Conservation (phyloP, 2,888 invertebrate species). For the Drosophila crucigera region DNA sequence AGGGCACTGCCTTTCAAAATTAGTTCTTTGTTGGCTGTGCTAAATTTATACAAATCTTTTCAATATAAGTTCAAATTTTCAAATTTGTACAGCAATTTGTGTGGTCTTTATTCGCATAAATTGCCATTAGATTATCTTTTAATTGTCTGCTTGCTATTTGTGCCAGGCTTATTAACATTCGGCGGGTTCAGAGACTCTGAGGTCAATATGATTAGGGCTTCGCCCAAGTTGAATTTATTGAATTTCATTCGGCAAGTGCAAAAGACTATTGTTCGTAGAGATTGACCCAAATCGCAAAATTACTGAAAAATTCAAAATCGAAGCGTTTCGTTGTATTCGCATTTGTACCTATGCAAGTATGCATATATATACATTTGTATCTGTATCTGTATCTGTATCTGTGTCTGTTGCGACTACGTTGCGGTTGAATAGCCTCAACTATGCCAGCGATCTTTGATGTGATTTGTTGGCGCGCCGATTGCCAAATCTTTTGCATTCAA, state of each 20-base stretch:
- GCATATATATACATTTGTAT: constrained; percentile 17
- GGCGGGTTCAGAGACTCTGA: constrained; percentile 40
- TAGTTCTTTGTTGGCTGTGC: too few relatives aligned
- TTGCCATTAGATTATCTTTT: constrained; percentile 47
- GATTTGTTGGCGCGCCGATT: constrained; percentile 60
- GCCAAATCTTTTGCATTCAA: constrained; percentile 76
- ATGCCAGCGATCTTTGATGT: constrained; percentile 72
- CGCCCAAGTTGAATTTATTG: constrained; percentile 50
- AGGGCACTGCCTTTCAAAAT: background rate
- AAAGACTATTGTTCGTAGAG: constrained; percentile 56
- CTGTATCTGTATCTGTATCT: constrained; percentile 34
- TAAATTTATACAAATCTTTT: background rate
- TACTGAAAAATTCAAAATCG: constrained; percentile 37
- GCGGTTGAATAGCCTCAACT: constrained; percentile 76
- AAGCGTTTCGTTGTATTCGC: constrained; percentile 38
- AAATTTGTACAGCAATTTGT: constrained; percentile 17
- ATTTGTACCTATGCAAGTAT: constrained; percentile 23
- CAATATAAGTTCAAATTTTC: constrained; percentile 6
- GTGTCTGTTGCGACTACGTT: constrained; percentile 69
- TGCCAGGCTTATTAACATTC: constrained; percentile 33
- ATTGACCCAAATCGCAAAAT: constrained; percentile 73
- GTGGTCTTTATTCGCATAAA: constrained; percentile 24
- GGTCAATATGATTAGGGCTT: constrained; percentile 58
- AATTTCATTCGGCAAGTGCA: constrained; percentile 63
- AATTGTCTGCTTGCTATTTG: constrained; percentile 22